A percentile compares a stretch with the other conserved stretches of the same genome.
These are phyloP conservation scores for Thalassoma bifasciatum DNA, from an alignment of 2,113 vertebrate genomes.

Conservation along the genomic window DNA sequence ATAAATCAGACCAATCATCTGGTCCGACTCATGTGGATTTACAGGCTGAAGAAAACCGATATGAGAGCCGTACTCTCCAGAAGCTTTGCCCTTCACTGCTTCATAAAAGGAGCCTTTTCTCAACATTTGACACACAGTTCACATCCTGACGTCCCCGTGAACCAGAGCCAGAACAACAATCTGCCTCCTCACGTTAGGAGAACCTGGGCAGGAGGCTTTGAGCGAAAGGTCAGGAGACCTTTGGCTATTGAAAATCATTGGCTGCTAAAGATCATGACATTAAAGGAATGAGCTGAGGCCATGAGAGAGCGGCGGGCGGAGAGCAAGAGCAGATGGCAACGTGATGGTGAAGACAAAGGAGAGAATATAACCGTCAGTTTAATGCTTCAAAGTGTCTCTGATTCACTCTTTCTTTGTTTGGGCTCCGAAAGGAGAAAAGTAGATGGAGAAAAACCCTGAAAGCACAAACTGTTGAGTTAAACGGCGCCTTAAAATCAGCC, in stretches of 20 bases:
- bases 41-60: no score
- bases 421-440: no score
- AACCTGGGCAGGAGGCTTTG: slow-evolving; percentile 45
- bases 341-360: slow-evolving; percentile 35
- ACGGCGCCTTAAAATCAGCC: slow-evolving; percentile 24
- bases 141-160: slow-evolving; percentile 23
- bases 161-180: slow-evolving; percentile 16
- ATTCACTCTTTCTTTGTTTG: no score
- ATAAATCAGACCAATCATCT: no score
- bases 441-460: no score
- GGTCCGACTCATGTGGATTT: background rate
- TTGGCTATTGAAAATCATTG: slow-evolving; percentile 70
- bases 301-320: slow-evolving; percentile 18
- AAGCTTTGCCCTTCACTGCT: background rate
- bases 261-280: slow-evolving; percentile 74
- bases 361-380: background rate
- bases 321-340: slow-evolving; percentile 18
- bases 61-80: no score
- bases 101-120: slow-evolving; percentile 4
- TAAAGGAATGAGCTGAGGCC: slow-evolving; percentile 59
- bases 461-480: slow-evolving; percentile 32
- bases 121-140: slow-evolving; percentile 32
- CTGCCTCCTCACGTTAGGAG: slow-evolving; percentile 33
- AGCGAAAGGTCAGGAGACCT: slow-evolving; percentile 69
- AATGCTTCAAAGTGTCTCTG: no score